Evolutionary conservation across 2,797 vertebrate genomes (phyloP).

Genomic region (Chelonia mydas): DNA sequence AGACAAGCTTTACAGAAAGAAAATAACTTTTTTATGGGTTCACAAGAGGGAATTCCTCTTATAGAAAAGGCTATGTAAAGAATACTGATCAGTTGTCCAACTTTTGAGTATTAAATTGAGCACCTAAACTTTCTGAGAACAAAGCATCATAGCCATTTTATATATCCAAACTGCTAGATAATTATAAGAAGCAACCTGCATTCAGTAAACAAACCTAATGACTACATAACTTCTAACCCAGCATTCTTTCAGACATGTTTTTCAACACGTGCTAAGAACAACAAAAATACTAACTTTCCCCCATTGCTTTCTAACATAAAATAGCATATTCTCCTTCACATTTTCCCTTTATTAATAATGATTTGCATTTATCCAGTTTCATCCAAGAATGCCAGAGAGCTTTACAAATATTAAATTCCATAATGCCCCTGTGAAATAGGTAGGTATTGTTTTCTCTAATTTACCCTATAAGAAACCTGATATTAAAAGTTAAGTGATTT

Average conservation of each 20-base stretch:
- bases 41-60: slow-evolving; percentile 49
- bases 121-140: slow-evolving; percentile 39
- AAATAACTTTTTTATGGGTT: slow-evolving; percentile 23
- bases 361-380: slow-evolving; percentile 49
- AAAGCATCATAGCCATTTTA: slow-evolving; percentile 24
- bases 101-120: slow-evolving; percentile 34
- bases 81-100: slow-evolving; percentile 37
- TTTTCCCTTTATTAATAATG: slow-evolving; percentile 30
- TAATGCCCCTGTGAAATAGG: slow-evolving; percentile 39
- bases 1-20: slow-evolving; percentile 48
- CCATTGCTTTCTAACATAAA: not conserved
- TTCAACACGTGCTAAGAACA: slow-evolving; percentile 13
- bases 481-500: slow-evolving; percentile 44
- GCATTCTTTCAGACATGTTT: slow-evolving; percentile 1
- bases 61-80: slow-evolving; percentile 44
- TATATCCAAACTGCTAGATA: slow-evolving; percentile 6
- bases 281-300: not conserved
- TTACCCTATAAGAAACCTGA: slow-evolving; percentile 62
- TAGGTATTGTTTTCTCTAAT: slow-evolving; percentile 67
- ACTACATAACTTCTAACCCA: slow-evolving; percentile 18
- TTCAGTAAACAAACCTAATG: not conserved
- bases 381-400: slow-evolving; percentile 40
- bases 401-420: slow-evolving; percentile 39
- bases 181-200: not conserved
- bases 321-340: not conserved